phyloP scores from a whole-genome alignment of 1,140 invertebrate genomes.

The Trialeurodes vaporariorum region DNA sequence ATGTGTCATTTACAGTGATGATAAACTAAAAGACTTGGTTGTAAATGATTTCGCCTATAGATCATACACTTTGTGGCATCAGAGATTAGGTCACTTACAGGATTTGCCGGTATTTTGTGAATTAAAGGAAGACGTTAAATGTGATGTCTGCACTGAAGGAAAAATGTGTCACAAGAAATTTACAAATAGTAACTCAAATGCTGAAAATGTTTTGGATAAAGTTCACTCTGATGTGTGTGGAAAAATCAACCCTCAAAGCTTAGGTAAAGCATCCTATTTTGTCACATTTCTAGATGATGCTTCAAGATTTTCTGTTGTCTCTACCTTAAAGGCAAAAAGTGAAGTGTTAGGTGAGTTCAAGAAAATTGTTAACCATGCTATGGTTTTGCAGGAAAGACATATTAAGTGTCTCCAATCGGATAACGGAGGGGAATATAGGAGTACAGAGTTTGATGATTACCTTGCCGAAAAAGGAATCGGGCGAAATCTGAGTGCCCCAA shows the following conservation, averaged over 20 bases:
- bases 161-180: not conserved
- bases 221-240: not conserved
- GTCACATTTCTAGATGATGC: not conserved
- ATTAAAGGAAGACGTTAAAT: not conserved
- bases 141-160: not conserved
- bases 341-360: not conserved
- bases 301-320: not conserved
- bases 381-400: not conserved
- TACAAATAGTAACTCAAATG: not conserved
- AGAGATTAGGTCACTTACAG: not conserved
- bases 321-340: not conserved
- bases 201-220: not conserved
- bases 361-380: not conserved
- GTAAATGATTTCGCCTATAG: not conserved
- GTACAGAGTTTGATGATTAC: slow-evolving; percentile 4
- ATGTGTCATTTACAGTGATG: not conserved
- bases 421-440: slow-evolving; percentile 9
- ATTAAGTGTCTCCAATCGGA: not conserved
- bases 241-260: not conserved
- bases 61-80: not conserved
- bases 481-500: not conserved
- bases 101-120: not conserved
- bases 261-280: not conserved
- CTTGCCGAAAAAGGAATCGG: slow-evolving; percentile 5
- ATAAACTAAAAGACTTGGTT: not conserved